Percentiles rank a stretch among this genome's conserved stretches.
Evolutionary conservation across 2,888 invertebrate genomes (phyloP).

Genomic region (Habrosyne pyritoides): DNA sequence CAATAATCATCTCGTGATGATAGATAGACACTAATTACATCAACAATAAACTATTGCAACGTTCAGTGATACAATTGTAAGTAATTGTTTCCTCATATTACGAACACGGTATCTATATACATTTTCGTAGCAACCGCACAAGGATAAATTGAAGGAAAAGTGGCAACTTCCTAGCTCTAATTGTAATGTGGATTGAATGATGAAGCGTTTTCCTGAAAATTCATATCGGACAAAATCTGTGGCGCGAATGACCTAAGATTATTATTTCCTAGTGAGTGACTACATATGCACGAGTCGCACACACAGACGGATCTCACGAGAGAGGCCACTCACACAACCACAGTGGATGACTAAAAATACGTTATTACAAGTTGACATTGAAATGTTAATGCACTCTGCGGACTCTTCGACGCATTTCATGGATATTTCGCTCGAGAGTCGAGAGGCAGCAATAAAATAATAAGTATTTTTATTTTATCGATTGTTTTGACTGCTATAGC

Average conservation of each 20-base stretch:
- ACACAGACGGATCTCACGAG: slow-evolving; percentile 40
- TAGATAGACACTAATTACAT: slow-evolving; percentile 57
- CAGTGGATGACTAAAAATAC: slow-evolving; percentile 75
- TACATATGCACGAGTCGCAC: slow-evolving; percentile 40
- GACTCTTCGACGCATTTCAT: slow-evolving; percentile 67
- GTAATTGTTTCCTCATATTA: slow-evolving; percentile 64
- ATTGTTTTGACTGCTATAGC: slow-evolving; percentile 69
- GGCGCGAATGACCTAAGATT: slow-evolving; percentile 66
- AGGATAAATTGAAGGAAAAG: slow-evolving; percentile 30
- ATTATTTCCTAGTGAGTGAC: slow-evolving; percentile 63
- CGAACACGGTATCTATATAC: slow-evolving; percentile 26
- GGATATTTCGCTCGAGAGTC: slow-evolving; percentile 54
- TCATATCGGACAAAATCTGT: slow-evolving; percentile 36
- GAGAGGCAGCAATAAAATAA: slow-evolving; percentile 35
- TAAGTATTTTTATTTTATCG: slow-evolving; percentile 61
- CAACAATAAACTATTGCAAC: slow-evolving; percentile 56
- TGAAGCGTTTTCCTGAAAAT: slow-evolving; percentile 37
- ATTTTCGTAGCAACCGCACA: slow-evolving; percentile 15
- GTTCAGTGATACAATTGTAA: slow-evolving; percentile 60
- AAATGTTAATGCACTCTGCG: slow-evolving; percentile 81
- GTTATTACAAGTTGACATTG: slow-evolving; percentile 80
- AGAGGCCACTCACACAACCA: slow-evolving; percentile 70
- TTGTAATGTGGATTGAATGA: slow-evolving; percentile 33
- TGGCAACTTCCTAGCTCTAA: slow-evolving; percentile 31
- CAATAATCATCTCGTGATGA: slow-evolving; percentile 44